Percentiles rank a stretch among this genome's conserved stretches.
phyloP scores from a whole-genome alignment of 2,113 vertebrate genomes.

The Xenotilapia leptura region DNA sequence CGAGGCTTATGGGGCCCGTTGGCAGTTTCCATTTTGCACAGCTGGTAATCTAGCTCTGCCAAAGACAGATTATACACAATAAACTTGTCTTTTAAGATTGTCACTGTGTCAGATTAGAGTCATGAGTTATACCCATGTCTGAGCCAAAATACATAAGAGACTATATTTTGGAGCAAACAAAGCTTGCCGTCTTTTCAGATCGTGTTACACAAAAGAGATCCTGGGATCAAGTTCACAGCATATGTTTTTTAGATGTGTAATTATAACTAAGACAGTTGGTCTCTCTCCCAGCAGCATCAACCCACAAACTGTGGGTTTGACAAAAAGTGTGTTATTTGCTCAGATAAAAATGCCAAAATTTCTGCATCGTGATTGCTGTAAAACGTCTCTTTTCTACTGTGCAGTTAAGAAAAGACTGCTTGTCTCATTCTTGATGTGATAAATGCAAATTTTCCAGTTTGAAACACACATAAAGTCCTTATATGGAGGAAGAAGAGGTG shows the following conservation, averaged over 20 bases:
- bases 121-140: not conserved
- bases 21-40: not conserved
- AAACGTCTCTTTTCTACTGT: not conserved
- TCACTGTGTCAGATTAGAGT: not conserved
- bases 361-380: not conserved
- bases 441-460: not conserved
- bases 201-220: not conserved
- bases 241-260: not conserved
- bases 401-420: not conserved
- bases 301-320: not conserved
- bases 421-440: not conserved
- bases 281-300: not conserved
- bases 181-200: not conserved
- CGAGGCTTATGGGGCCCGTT: not conserved
- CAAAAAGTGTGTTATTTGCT: not conserved
- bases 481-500: not conserved
- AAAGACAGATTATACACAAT: not conserved
- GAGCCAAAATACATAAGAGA: not conserved
- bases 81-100: not conserved
- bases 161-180: not conserved
- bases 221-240: not conserved
- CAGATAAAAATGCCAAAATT: not conserved
- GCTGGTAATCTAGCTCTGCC: not conserved
- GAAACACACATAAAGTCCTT: not conserved
- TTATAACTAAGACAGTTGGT: not conserved